These are phyloP conservation scores for Cecropterus lyciades DNA, from an alignment of 1,140 invertebrate species.

Conservation along the genomic window DNA sequence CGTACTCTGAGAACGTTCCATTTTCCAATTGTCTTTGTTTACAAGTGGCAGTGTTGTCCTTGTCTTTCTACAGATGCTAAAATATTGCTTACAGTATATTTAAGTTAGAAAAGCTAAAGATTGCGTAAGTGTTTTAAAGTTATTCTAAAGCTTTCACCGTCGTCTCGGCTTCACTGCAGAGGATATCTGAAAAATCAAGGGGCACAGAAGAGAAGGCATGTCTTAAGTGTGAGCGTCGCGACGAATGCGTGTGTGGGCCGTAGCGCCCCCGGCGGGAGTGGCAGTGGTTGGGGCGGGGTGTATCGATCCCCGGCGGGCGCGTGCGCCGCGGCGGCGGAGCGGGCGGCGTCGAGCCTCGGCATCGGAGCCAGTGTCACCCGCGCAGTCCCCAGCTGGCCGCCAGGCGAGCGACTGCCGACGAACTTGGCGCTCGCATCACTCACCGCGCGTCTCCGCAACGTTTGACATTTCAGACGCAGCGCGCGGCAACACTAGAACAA, in stretches of 20 bases:
- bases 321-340: constrained; percentile 66
- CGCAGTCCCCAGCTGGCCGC: constrained; percentile 78
- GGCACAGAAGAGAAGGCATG: constrained; percentile 53
- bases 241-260: constrained; percentile 61
- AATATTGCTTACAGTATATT: not conserved
- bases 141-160: constrained; percentile 13
- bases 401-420: constrained; percentile 62
- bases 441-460: constrained; percentile 48
- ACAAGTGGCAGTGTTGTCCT: not conserved
- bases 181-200: constrained; percentile 54
- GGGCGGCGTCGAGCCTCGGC: constrained; percentile 58
- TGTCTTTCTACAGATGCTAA: not conserved
- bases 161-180: constrained; percentile 20
- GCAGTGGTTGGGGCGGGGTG: constrained; percentile 71
- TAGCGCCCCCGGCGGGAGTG: constrained; percentile 51
- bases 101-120: not conserved
- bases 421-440: constrained; percentile 9
- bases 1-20: not conserved
- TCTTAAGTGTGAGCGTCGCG: constrained; percentile 59
- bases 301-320: constrained; percentile 79
- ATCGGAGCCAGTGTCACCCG: constrained; percentile 55
- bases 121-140: constrained; percentile 5
- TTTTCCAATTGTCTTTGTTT: constrained; percentile 2
- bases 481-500: constrained; percentile 69
- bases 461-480: constrained; percentile 69